phyloP scores from a whole-genome alignment of 2,113 vertebrate species.

The Nesogale talazaci region DNA sequence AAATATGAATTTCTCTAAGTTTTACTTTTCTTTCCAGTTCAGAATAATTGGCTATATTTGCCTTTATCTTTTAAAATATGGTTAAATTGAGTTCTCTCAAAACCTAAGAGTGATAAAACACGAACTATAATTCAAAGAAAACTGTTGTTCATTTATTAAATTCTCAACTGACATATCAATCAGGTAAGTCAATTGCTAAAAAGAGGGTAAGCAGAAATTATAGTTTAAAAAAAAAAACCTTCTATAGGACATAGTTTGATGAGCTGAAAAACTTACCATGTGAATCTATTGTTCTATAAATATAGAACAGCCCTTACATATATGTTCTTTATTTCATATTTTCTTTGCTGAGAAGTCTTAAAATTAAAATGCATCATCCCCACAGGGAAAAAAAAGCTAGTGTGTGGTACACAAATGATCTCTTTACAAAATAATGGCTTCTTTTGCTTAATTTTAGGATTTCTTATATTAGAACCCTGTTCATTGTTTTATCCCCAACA shows the following conservation, averaged over 20 bases:
- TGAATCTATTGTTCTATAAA: background rate
- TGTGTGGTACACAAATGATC: slow-evolving; percentile 43
- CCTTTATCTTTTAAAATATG: background rate
- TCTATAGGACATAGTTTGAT: background rate
- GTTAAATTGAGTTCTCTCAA: slow-evolving; percentile 1
- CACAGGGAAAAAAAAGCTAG: background rate
- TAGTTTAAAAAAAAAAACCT: background rate
- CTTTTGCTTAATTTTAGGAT: slow-evolving; percentile 56
- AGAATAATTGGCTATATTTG: too few relatives aligned
- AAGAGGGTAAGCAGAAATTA: background rate
- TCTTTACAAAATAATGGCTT: slow-evolving; percentile 54
- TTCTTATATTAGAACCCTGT: slow-evolving; percentile 37
- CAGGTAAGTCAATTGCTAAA: background rate
- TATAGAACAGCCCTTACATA: background rate
- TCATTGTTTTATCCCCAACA: slow-evolving; percentile 58
- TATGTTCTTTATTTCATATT: slow-evolving; percentile 17
- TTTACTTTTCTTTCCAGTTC: too few relatives aligned
- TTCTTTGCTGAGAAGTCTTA: slow-evolving; percentile 2
- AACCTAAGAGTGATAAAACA: background rate
- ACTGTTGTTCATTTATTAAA: background rate
- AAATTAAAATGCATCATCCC: slow-evolving; percentile 26
- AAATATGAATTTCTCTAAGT: too few relatives aligned
- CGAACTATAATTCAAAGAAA: slow-evolving; percentile 34
- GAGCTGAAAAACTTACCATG: background rate
- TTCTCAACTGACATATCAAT: background rate